Percentiles rank a stretch among this genome's conserved stretches.
phyloP scores from a whole-genome alignment of 2,888 invertebrate genomes.

The Ellobium chinense region DNA sequence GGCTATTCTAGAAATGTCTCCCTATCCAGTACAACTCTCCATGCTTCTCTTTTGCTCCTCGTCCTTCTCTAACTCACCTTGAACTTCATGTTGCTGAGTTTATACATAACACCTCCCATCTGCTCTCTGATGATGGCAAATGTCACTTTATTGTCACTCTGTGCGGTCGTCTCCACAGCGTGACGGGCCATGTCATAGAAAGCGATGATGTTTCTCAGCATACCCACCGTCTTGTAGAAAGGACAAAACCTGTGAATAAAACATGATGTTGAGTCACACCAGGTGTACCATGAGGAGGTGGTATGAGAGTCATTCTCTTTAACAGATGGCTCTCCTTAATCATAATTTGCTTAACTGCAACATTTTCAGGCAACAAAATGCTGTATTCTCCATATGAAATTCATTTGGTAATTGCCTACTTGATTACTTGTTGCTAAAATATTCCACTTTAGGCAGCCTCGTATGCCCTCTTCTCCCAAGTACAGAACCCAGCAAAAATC shows the following conservation, averaged over 20 bases:
- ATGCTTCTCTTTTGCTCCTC: no score
- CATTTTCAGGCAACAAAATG: no score
- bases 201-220: constrained; percentile 98
- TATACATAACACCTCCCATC: constrained; percentile 96
- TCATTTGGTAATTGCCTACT: no score
- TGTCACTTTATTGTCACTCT: constrained; percentile 99
- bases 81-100: constrained; percentile 99
- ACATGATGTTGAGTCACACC: no score
- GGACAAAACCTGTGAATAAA: constrained; percentile 90
- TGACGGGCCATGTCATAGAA: constrained; percentile 99
- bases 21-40: no score
- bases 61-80: constrained; percentile 84
- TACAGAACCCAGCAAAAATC: no score
- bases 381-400: no score
- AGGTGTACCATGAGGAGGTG: not conserved
- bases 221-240: constrained; percentile 99
- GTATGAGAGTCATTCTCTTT: not conserved
- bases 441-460: no score
- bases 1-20: no score
- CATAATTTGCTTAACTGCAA: not conserved
- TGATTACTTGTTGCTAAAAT: no score
- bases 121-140: constrained; percentile 98
- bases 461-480: no score
- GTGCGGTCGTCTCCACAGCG: constrained; percentile 98
- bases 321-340: not conserved